Evolutionary conservation across 2,113 vertebrate genomes (phyloP).

Genomic region (Melanerpes formicivorus): DNA sequence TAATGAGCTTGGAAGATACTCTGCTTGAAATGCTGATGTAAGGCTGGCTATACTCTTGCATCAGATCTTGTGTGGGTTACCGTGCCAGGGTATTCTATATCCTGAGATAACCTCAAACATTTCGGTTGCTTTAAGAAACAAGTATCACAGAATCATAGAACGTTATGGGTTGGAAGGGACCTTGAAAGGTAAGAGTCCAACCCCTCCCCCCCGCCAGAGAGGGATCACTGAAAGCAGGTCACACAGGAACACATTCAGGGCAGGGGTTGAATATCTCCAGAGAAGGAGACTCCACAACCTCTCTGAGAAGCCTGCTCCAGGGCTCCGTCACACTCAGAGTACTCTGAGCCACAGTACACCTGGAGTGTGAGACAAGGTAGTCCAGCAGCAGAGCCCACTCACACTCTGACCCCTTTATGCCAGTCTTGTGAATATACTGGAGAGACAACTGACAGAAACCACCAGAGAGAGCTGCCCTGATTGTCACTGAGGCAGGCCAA

Average conservation of each 20-base stretch:
- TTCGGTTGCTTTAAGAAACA: too few species aligned
- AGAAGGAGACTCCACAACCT: too few species aligned
- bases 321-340: too few species aligned
- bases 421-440: not conserved
- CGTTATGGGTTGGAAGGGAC: not conserved
- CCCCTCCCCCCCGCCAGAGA: too few species aligned
- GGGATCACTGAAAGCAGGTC: too few species aligned
- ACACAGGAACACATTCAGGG: too few species aligned
- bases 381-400: not conserved
- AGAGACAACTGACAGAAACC: not conserved
- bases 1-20: not conserved
- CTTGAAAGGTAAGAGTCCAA: too few species aligned
- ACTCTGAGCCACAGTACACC: fast-evolving
- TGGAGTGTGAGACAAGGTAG: not conserved
- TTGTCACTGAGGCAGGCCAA: fast-evolving
- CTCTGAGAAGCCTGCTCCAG: too few species aligned
- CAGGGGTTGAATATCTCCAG: too few species aligned
- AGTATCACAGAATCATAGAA: too few species aligned
- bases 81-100: not conserved
- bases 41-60: not conserved
- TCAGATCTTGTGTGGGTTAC: not conserved
- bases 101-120: not conserved
- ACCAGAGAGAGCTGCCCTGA: not conserved
- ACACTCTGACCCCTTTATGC: not conserved
- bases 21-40: not conserved